phyloP scores from a whole-genome alignment of 2,888 invertebrate genomes.

The Pachydiplax longipennis region DNA sequence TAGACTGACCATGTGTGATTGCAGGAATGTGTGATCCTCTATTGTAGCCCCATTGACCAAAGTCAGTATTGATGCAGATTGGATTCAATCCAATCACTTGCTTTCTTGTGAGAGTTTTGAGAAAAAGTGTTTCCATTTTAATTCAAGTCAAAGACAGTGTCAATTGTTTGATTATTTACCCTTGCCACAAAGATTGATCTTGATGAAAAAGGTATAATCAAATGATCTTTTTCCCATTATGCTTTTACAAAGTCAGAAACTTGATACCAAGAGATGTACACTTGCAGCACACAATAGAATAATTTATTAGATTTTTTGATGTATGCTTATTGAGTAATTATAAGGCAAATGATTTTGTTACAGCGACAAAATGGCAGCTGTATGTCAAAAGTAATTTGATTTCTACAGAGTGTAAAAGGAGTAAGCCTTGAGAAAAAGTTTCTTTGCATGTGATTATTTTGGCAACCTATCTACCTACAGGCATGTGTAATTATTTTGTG shows the following conservation, averaged over 20 bases:
- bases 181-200: background rate
- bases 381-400: background rate
- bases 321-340: slow-evolving; percentile 12
- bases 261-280: background rate
- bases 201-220: background rate
- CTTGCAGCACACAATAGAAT: slow-evolving; percentile 31
- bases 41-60: slow-evolving; percentile 37
- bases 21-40: slow-evolving; percentile 19
- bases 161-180: slow-evolving; percentile 1
- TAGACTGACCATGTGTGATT: slow-evolving; percentile 28
- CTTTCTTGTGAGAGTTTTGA: slow-evolving; percentile 26
- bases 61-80: slow-evolving; percentile 22
- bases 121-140: background rate
- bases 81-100: background rate
- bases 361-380: background rate
- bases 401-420: background rate
- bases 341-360: background rate
- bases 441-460: background rate
- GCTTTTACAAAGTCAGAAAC: slow-evolving; percentile 20
- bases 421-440: background rate
- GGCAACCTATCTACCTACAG: background rate
- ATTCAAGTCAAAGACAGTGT: background rate
- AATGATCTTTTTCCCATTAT: slow-evolving; percentile 13
- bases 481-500: background rate
- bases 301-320: slow-evolving; percentile 10